Evolutionary conservation across 2,113 vertebrate species (phyloP).

Genomic region (Entelurus aequoreus): DNA sequence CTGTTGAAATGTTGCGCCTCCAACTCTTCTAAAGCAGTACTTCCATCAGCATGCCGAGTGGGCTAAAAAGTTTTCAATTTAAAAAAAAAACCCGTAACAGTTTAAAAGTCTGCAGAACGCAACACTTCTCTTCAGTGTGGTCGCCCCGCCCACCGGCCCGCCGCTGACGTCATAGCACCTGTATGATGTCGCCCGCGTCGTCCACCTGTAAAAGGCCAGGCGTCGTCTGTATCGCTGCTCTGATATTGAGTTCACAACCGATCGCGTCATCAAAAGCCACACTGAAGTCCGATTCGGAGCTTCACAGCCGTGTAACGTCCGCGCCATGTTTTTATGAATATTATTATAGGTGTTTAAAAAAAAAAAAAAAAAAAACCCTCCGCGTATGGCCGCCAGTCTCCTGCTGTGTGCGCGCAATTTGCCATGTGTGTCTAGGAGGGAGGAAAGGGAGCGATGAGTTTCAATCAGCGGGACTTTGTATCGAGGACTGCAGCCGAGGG

Average conservation of each 20-base stretch:
- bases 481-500: not conserved
- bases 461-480: constrained; percentile 4
- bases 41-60: too few relatives aligned
- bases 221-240: constrained; percentile 1
- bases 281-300: constrained; percentile 5
- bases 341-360: too few relatives aligned
- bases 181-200: constrained; percentile 5
- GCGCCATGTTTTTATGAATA: not conserved
- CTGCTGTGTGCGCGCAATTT: not conserved
- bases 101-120: too few relatives aligned
- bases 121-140: not conserved
- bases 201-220: constrained; percentile 4
- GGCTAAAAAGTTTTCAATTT: too few relatives aligned
- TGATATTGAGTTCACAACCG: constrained; percentile 6
- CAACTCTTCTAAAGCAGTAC: too few relatives aligned
- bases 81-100: too few relatives aligned
- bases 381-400: not conserved
- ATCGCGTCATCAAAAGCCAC: constrained; percentile 1
- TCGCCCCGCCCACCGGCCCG: not conserved
- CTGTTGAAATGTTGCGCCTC: too few relatives aligned
- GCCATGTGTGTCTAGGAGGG: not conserved
- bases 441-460: constrained; percentile 7
- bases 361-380: too few relatives aligned
- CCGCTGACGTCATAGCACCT: not conserved
- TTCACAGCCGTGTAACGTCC: constrained; percentile 2